Conservation (phyloP, 2,113 vertebrate species). For the Gracilinanus agilis region DNA sequence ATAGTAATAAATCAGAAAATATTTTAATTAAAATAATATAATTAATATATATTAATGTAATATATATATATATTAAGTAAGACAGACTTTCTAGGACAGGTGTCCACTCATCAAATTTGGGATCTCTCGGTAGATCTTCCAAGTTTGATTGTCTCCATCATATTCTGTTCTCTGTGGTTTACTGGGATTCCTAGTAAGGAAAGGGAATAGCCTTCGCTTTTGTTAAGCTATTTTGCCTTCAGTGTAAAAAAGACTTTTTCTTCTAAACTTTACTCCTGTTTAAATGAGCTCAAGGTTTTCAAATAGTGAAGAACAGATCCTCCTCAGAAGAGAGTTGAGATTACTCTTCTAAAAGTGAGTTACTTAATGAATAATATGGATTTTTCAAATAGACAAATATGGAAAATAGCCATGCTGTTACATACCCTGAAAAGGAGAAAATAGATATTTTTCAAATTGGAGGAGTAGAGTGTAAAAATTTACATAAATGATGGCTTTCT, state of each 20-base stretch:
- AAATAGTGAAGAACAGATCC: conserved; percentile 26
- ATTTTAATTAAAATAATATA: too few relatives aligned
- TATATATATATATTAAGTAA: neutral
- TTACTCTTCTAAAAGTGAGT: conserved; percentile 21
- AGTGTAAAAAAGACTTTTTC: neutral
- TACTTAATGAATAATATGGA: neutral
- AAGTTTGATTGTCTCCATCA: neutral
- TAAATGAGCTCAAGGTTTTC: neutral
- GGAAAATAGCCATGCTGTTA: neutral
- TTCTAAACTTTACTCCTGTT: neutral
- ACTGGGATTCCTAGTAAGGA: neutral
- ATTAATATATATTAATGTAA: too few relatives aligned
- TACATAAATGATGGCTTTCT: conserved; percentile 25
- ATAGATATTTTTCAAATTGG: neutral
- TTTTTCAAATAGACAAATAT: conserved; percentile 60
- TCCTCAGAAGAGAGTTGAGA: conserved; percentile 40
- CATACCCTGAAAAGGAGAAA: conserved; percentile 55
- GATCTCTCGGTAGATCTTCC: neutral
- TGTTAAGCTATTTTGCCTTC: neutral
- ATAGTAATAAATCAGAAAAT: too few relatives aligned
- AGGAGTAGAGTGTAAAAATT: conserved; percentile 22
- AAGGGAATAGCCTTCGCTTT: neutral
- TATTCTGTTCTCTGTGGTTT: conserved; percentile 11
- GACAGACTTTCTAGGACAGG: neutral
- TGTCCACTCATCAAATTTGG: neutral